Evolutionary conservation across 2,888 invertebrate species (phyloP), one percentile per base, ranked within the genome.

Genomic region (Rhingia rostrata): DNA sequence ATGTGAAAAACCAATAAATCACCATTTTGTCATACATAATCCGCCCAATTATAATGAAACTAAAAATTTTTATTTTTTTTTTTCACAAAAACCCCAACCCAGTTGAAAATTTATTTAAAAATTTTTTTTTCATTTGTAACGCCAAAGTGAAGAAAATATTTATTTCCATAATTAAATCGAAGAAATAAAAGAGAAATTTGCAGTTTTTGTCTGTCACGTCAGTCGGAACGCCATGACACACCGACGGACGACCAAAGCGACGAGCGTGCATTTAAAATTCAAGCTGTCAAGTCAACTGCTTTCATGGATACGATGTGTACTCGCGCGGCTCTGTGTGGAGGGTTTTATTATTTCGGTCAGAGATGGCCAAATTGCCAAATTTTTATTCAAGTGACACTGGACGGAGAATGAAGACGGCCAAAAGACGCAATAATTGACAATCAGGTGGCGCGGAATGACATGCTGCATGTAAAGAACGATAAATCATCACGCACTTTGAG

Each of bases 311-410:
- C 53, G 12, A 33, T 35, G 33, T 35, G 32, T 22, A 22, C 22
- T 9, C 10, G 4, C 4, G 6, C 6, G n/a, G 22, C 1, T 9
- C 4, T 64, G 39, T 14, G n/a, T 12, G 32, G 22, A 39, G 30
- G 33, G 35, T 58, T 63, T 70, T 60, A 70, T 58, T 60, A 60
- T 60, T 70, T 70, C 37, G 41, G 60, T 60, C 70, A 70, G 7
- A 58, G 33, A 32, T 12, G 39, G 51, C 41, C 53, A 70, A 51
- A 41, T 70, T 70, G 58, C 60, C 60, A 70, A 70, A 70, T 70
- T 70, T 33, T 51, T n/a, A 33, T 14, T 33, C 22, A 41, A 32
- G 39, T 49, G 32, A 33, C 9, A 14, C 37, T 58, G 30, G 22
- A 22, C 22, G 22, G 2, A 22, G 22, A 22, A 22, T 22, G 33